A percentile compares a stretch with the other conserved stretches of the same genome.
phyloP scores from a whole-genome alignment of 2,797 vertebrate species.

The Neoniphon sammara region DNA sequence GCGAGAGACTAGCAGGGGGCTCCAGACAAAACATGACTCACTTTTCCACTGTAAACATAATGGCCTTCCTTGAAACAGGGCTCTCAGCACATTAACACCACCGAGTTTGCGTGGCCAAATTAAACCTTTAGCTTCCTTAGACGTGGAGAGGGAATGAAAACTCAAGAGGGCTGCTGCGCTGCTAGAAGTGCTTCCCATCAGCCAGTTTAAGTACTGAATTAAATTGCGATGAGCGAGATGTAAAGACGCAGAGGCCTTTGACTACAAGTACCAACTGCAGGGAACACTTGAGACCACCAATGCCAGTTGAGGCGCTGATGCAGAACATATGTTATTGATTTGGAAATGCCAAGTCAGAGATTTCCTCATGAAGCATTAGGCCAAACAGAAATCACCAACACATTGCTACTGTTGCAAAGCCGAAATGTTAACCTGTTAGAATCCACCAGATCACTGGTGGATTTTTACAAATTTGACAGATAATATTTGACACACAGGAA shows the following conservation, averaged over 20 bases:
- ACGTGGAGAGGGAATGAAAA: conserved; percentile 30
- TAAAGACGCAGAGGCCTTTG: not conserved
- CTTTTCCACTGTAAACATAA: conserved; percentile 63
- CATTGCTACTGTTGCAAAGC: not conserved
- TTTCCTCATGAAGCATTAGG: not conserved
- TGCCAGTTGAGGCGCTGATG: not conserved
- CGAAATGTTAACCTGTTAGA: no score
- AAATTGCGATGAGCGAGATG: not conserved
- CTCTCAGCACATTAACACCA: conserved; percentile 24
- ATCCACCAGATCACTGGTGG: no score
- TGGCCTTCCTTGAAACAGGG: conserved; percentile 2
- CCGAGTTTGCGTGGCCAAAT: not conserved
- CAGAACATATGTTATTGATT: not conserved
- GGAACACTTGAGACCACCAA: not conserved
- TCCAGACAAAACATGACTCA: conserved; percentile 63
- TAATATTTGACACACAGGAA: no score
- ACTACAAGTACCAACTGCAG: not conserved
- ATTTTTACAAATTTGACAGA: no score
- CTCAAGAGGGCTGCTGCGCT: not conserved
- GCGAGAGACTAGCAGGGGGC: conserved; percentile 16
- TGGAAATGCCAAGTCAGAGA: not conserved
- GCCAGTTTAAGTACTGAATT: not conserved
- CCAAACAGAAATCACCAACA: conserved; percentile 13
- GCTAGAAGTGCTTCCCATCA: not conserved
- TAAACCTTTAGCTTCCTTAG: not conserved